Evolutionary conservation across 2,797 vertebrate species (phyloP).

Genomic region (Melanotaenia maccullochi): DNA sequence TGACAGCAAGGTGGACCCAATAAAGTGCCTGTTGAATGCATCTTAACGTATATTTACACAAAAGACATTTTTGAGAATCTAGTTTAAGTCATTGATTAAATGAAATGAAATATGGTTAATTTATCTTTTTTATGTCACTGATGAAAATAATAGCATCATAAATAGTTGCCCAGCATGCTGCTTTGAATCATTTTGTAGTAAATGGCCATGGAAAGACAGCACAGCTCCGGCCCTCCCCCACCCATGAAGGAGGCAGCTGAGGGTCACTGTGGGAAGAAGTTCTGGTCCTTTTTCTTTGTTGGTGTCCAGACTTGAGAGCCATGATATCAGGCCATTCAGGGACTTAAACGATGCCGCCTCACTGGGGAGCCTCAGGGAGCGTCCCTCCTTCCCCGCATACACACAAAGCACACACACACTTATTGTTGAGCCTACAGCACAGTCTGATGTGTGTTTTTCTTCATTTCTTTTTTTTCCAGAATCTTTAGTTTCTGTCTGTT

Average conservation of each 20-base stretch:
- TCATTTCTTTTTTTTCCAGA: not conserved
- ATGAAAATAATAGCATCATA: no score
- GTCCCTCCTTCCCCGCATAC: slow-evolving; percentile 16
- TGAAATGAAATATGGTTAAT: no score
- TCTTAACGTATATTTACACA: no score
- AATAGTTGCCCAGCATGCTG: slow-evolving; percentile 10
- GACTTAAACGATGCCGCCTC: slow-evolving; percentile 78
- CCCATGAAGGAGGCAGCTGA: no score
- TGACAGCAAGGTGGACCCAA: no score
- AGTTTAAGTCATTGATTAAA: no score
- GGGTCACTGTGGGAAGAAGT: slow-evolving; percentile 70
- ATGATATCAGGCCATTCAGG: slow-evolving; percentile 80
- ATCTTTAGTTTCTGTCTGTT: not conserved
- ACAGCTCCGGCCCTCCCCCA: slow-evolving; percentile 12
- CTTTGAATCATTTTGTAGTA: slow-evolving; percentile 18
- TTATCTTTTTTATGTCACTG: no score
- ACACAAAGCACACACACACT: not conserved
- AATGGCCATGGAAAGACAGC: slow-evolving; percentile 22
- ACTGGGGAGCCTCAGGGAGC: slow-evolving; percentile 43
- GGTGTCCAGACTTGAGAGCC: slow-evolving; percentile 82
- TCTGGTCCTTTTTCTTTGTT: slow-evolving; percentile 65
- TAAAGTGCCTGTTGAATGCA: no score
- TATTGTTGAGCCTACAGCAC: no score
- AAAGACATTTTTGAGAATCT: no score
- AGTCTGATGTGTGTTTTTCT: not conserved